Conservation (phyloP, 2,113 vertebrate species). For the Pteruthius melanotis region DNA sequence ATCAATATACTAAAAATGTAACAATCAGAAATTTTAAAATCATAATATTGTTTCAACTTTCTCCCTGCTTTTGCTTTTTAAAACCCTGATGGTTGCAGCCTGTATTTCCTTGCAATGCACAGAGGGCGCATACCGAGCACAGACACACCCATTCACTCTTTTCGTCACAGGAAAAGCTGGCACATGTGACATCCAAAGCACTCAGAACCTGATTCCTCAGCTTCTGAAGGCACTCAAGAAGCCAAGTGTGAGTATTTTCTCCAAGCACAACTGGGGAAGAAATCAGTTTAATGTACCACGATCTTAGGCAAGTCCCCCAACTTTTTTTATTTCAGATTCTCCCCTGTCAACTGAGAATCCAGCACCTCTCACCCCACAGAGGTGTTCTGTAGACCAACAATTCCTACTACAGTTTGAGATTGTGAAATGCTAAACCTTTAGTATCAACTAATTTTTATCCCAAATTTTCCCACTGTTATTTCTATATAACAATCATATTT, state of each 20-base stretch:
- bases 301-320: not conserved
- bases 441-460: not conserved
- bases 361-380: not conserved
- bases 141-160: not conserved
- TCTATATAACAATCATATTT: not conserved
- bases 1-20: not conserved
- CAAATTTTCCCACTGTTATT: not conserved
- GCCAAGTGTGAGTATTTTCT: not conserved
- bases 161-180: not conserved
- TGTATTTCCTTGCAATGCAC: not conserved
- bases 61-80: not conserved
- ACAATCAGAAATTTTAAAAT: not conserved
- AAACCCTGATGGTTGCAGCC: not conserved
- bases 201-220: not conserved
- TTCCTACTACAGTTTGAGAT: not conserved
- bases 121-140: not conserved
- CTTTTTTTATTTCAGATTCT: not conserved
- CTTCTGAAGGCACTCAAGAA: not conserved
- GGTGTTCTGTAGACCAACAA: not conserved
- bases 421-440: not conserved
- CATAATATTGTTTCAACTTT: not conserved
- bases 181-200: not conserved
- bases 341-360: not conserved
- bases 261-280: not conserved
- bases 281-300: not conserved